These are phyloP conservation scores for Notarius lentiginosus DNA, from an alignment of 2,113 vertebrate genomes.

Conservation along the genomic window DNA sequence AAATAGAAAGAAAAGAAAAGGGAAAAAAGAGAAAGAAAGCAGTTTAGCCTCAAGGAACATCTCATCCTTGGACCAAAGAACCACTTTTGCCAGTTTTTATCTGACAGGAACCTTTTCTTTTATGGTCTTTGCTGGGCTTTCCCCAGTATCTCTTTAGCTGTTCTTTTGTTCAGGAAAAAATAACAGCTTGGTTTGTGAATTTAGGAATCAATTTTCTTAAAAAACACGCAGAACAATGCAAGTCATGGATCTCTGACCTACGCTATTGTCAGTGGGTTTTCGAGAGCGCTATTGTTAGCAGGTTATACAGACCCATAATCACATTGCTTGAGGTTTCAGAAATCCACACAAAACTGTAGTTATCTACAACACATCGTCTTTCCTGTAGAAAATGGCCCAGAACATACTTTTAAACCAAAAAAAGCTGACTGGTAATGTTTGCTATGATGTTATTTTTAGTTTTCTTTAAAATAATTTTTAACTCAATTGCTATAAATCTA, in stretches of 20 bases:
- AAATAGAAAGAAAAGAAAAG: neutral
- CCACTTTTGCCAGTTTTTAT: conserved; percentile 3
- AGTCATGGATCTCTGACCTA: conserved; percentile 26
- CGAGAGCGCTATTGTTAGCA: conserved; percentile 70
- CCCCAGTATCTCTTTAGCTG: conserved; percentile 18
- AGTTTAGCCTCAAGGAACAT: conserved; percentile 2
- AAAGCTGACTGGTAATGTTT: neutral
- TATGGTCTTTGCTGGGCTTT: conserved; percentile 15
- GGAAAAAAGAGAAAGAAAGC: neutral
- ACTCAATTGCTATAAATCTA: neutral
- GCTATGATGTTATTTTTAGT: neutral
- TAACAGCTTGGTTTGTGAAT: conserved; percentile 54
- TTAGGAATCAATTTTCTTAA: conserved; percentile 63
- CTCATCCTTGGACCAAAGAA: neutral
- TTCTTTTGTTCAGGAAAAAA: conserved; percentile 21
- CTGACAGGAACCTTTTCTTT: neutral
- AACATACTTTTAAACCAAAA: conserved; percentile 7
- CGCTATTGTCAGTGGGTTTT: conserved; percentile 48
- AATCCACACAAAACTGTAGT: conserved; percentile 61
- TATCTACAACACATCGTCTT: conserved; percentile 53
- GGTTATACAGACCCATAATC: conserved; percentile 74
- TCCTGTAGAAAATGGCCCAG: conserved; percentile 57
- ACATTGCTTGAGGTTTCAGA: conserved; percentile 68
- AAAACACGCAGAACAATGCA: conserved; percentile 55
- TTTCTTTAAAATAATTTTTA: neutral